phyloP scores from a whole-genome alignment of 1,140 invertebrate species.

The Elysia chlorotica region DNA sequence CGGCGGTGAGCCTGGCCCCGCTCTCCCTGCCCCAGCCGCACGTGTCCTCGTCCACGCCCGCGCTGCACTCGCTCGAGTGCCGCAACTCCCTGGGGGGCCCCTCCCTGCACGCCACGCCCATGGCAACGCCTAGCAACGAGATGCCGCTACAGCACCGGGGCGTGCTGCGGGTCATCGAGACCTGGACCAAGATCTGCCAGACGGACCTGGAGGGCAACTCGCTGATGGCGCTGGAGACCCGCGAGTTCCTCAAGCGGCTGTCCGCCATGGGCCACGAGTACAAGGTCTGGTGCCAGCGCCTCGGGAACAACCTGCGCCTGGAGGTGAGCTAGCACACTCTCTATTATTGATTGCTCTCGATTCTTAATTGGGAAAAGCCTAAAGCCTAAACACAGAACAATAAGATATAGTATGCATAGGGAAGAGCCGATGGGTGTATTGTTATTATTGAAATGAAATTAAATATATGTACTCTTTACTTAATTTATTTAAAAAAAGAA shows the following conservation, averaged over 20 bases:
- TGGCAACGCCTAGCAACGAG: constrained; percentile 32
- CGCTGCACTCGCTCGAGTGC: constrained; percentile 29
- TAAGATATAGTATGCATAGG: too few relatives aligned
- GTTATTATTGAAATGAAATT: too few relatives aligned
- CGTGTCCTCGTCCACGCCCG: constrained; percentile 9
- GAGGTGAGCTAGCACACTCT: constrained; percentile 46
- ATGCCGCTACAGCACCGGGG: constrained; percentile 54
- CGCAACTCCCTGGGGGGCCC: not conserved
- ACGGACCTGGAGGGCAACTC: constrained; percentile 53
- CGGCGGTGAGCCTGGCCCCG: constrained; percentile 20
- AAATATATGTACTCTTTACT: too few relatives aligned
- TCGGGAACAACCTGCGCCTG: constrained; percentile 45
- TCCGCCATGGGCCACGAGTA: constrained; percentile 58
- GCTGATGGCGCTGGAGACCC: constrained; percentile 53
- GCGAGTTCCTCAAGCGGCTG: constrained; percentile 56
- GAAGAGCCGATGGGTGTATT: too few relatives aligned
- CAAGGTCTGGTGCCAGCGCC: constrained; percentile 55
- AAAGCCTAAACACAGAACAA: too few relatives aligned
- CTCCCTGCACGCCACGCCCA: not conserved
- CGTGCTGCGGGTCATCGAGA: constrained; percentile 55
- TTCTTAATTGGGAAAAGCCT: not conserved
- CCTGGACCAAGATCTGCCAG: constrained; percentile 52
- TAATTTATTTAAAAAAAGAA: too few relatives aligned
- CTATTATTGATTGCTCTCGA: not conserved
- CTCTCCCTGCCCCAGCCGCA: constrained; percentile 4